These are phyloP conservation scores for Gari tellinella DNA, from an alignment of 2,888 invertebrate species.

Conservation along the genomic window DNA sequence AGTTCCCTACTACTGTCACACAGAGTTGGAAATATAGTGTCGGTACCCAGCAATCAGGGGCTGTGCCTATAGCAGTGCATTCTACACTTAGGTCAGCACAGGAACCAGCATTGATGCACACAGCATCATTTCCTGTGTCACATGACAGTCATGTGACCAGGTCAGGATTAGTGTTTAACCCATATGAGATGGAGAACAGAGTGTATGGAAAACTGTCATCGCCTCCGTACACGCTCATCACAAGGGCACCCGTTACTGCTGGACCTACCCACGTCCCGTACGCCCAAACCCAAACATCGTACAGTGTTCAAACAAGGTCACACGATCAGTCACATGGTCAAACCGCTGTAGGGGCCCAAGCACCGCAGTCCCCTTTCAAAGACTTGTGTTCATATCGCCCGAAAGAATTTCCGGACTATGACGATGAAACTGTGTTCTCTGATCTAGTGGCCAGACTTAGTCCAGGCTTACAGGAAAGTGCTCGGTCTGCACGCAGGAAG, in stretches of 20 bases:
- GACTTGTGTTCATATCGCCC: conserved; percentile 36
- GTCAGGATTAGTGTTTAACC: conserved; percentile 7
- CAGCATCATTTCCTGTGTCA: conserved; percentile 12
- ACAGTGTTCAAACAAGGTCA: conserved; percentile 4
- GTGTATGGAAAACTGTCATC: conserved; percentile 41
- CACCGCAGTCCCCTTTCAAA: conserved; percentile 21
- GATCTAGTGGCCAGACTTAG: conserved; percentile 20
- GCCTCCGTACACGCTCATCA: conserved; percentile 36
- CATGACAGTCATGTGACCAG: conserved; percentile 29
- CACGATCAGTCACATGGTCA: conserved; percentile 21
- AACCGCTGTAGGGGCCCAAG: neutral
- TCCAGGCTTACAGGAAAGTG: neutral
- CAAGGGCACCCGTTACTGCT: conserved; percentile 14
- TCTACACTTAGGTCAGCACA: conserved; percentile 9
- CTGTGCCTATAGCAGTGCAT: conserved; percentile 29
- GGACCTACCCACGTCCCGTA: neutral
- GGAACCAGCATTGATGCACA: conserved; percentile 15
- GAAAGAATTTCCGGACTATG: conserved; percentile 35
- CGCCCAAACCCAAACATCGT: neutral
- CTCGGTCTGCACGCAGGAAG: conserved; percentile 20
- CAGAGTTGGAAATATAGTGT: conserved; percentile 46
- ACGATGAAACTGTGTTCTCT: conserved; percentile 51
- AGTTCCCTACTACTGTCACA: conserved; percentile 27
- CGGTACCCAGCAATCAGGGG: conserved; percentile 17
- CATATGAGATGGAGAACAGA: conserved; percentile 47